Percentiles rank a stretch among this genome's conserved stretches.
phyloP scores from a whole-genome alignment of 2,113 vertebrate genomes.

The Tenebrosternarchus preto region DNA sequence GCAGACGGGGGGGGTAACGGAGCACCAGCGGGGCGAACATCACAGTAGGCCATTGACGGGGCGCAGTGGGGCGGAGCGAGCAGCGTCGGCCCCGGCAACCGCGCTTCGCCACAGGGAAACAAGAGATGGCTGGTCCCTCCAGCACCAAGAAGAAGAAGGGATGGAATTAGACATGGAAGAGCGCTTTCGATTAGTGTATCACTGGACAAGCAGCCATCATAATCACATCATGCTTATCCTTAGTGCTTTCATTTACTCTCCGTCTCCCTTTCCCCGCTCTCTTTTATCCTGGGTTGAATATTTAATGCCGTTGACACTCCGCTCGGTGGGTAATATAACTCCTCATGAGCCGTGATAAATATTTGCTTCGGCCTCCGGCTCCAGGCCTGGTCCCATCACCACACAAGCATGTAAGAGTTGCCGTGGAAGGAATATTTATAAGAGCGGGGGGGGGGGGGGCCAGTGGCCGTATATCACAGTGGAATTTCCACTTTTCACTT shows the following conservation, averaged over 20 bases:
- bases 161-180: neutral
- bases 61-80: neutral
- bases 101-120: neutral
- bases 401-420: conserved; percentile 25
- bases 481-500: conserved; percentile 28
- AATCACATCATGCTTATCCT: conserved; percentile 11
- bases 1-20: too few species aligned
- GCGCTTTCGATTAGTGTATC: neutral
- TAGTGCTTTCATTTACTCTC: neutral
- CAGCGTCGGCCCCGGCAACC: neutral
- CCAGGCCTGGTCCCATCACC: neutral
- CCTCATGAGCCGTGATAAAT: neutral
- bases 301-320: conserved; percentile 17
- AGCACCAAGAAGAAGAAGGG: neutral
- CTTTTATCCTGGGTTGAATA: neutral
- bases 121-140: neutral
- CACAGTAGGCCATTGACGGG: conserved; percentile 24
- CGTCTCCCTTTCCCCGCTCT: neutral
- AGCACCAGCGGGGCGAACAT: neutral
- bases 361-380: neutral
- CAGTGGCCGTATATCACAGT: neutral
- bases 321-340: neutral
- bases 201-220: neutral
- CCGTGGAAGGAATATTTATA: conserved; percentile 28
- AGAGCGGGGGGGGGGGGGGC: neutral